Evolutionary conservation across 2,888 invertebrate genomes (phyloP).

Genomic region (Villa cingulata): DNA sequence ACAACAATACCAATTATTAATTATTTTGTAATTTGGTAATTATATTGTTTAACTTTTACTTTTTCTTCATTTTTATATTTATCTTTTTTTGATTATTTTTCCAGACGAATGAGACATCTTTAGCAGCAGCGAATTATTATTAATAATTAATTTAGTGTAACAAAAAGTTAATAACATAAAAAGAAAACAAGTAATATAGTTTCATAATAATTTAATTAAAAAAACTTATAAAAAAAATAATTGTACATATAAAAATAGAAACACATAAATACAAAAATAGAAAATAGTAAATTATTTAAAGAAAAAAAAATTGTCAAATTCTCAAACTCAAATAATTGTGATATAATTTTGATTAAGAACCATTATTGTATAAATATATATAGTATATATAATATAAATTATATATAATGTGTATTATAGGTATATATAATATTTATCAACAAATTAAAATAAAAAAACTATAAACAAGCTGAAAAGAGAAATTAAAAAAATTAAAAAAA

Average conservation of each 20-base stretch:
- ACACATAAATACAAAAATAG: background rate
- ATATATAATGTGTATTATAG: no score
- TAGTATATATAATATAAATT: no score
- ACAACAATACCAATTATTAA: no score
- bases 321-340: constrained; percentile 11
- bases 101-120: background rate
- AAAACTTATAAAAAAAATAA: no score
- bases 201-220: no score
- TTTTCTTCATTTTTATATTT: background rate
- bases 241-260: background rate
- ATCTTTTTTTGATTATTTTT: background rate
- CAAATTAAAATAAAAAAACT: no score
- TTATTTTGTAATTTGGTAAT: background rate
- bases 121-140: background rate
- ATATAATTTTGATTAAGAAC: constrained; percentile 11
- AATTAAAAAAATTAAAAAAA: no score
- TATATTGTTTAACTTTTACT: background rate
- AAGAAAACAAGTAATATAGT: no score
- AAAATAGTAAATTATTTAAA: background rate
- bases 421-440: no score
- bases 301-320: constrained; percentile 1
- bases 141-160: background rate
- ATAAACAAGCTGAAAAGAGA: no score
- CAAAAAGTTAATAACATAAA: background rate
- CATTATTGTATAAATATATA: no score